Evolutionary conservation across 2,888 invertebrate genomes (phyloP).

Genomic region (Leptarthrus brevirostris): DNA sequence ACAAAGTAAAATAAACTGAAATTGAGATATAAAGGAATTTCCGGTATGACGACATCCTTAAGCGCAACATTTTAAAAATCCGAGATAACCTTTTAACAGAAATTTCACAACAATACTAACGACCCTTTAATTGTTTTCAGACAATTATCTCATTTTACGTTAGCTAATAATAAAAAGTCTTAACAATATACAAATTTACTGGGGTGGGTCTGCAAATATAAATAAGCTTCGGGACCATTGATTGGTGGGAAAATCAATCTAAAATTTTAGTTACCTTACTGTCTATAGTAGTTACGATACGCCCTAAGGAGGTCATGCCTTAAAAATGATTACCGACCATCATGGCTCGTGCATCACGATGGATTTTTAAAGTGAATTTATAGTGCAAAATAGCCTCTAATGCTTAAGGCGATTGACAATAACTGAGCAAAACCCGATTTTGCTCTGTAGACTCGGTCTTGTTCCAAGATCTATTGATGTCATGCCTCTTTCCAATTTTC

Average conservation of each 20-base stretch:
- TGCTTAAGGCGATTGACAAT: constrained; percentile 45
- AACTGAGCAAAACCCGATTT: constrained; percentile 10
- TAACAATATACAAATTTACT: no score
- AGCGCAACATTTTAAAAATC: no score
- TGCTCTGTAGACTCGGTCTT: constrained; percentile 18
- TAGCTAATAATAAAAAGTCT: no score
- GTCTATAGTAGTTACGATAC: constrained; percentile 39
- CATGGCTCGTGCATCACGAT: constrained; percentile 44
- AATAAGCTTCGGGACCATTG: no score
- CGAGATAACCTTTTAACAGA: no score
- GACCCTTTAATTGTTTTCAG: no score
- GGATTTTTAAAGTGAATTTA: constrained; percentile 37
- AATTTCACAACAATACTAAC: no score
- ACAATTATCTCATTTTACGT: no score
- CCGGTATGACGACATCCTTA: no score
- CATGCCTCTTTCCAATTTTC: constrained; percentile 40
- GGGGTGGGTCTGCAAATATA: no score
- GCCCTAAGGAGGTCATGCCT: constrained; percentile 49
- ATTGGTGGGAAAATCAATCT: constrained; percentile 19
- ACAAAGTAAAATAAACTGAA: no score
- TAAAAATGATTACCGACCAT: constrained; percentile 39
- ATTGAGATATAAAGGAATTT: no score
- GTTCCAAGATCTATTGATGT: constrained; percentile 41
- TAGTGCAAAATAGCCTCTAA: constrained; percentile 34
- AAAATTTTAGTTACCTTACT: background rate